These are phyloP conservation scores for Protobothrops flavoviridis DNA, from an alignment of 2,113 vertebrate genomes.

Conservation along the genomic window DNA sequence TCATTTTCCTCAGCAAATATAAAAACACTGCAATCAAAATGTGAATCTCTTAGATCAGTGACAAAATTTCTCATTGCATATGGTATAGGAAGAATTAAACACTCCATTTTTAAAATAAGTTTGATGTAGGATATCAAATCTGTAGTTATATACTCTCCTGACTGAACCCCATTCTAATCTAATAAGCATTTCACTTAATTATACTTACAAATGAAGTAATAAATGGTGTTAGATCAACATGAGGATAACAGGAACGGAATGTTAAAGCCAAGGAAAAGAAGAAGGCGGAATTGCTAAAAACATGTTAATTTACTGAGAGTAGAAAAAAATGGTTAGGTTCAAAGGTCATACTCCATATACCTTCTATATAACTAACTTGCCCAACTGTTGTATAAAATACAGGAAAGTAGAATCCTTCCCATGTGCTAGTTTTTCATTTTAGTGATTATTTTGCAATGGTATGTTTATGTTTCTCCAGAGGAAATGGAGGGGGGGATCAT, in stretches of 20 bases:
- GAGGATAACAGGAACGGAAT: slow-evolving; percentile 39
- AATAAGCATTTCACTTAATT: slow-evolving; percentile 56
- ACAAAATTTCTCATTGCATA: not conserved
- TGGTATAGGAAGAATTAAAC: not conserved
- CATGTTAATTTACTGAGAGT: slow-evolving; percentile 63
- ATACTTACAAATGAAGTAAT: slow-evolving; percentile 47
- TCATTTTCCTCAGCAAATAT: not conserved
- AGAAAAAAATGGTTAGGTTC: slow-evolving; percentile 69
- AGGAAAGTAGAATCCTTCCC: slow-evolving; percentile 9
- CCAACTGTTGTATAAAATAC: not conserved
- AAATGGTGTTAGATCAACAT: slow-evolving; percentile 14
- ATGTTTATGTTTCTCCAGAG: not conserved
- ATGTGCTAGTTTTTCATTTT: fast-evolving
- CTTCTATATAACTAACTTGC: slow-evolving; percentile 56
- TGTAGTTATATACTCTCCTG: slow-evolving; percentile 49
- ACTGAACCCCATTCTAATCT: slow-evolving; percentile 37
- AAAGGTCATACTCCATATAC: slow-evolving; percentile 67
- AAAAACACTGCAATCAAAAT: not conserved
- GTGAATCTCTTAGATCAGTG: not conserved
- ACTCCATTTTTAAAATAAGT: not conserved
- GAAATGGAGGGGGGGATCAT: not conserved
- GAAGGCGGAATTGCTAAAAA: slow-evolving; percentile 43
- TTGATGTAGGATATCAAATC: not conserved
- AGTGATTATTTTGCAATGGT: fast-evolving
- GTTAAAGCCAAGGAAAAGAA: slow-evolving; percentile 48